Base-by-base conservation (phyloP, 2,888 invertebrate species). In the Ischnura elegans region DNA sequence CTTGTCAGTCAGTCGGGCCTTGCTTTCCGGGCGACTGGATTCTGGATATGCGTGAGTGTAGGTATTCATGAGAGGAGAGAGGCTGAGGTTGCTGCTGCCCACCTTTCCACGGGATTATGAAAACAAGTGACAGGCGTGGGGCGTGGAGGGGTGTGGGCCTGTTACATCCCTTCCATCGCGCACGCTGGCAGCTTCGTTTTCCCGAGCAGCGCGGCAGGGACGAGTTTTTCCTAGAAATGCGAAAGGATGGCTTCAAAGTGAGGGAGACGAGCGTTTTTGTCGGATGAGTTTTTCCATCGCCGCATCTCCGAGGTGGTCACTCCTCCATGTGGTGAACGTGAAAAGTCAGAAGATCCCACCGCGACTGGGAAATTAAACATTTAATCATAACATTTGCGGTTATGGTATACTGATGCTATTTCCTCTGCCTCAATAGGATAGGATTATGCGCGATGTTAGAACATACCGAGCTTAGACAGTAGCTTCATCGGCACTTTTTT, bases 61-160 rank as follows among this genome's bases (percentile, higher is more conserved):
- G 29, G 76, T 36, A 25, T 10, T 42, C 6, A 16, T 8, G 86
- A 43, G 86, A 45, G 25, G n/a, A 10, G 21, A 6, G n/a, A 25
- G 43, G 61, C n/a, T 61, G 90, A 21, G 87, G 51, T 16, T 21
- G 19, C 42, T 25, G 51, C 87, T 29, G 13, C 0, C 86, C 86
- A 16, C 46, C 86, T 19, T 43, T 47, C 90, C 55, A 19, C 90
- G 90, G 90, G 90, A 90, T 90, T 90, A 90, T 90, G 90, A 90
- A 76, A 76, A 55, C 90, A 90, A 90, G 90, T 90, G 90, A 90
- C 90, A 90, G 90, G 66, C 90, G 90, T 90, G 61, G 61, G 90
- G 19, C 76, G 76, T 16, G 90, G 76, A 76, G 29, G 76, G 61
- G 55, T 42, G 42, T 87, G 42, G 90, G 90, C 55, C 61, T 43